Evolutionary conservation across 1,140 invertebrate species (phyloP).

Genomic region (Drosophila aff.): DNA sequence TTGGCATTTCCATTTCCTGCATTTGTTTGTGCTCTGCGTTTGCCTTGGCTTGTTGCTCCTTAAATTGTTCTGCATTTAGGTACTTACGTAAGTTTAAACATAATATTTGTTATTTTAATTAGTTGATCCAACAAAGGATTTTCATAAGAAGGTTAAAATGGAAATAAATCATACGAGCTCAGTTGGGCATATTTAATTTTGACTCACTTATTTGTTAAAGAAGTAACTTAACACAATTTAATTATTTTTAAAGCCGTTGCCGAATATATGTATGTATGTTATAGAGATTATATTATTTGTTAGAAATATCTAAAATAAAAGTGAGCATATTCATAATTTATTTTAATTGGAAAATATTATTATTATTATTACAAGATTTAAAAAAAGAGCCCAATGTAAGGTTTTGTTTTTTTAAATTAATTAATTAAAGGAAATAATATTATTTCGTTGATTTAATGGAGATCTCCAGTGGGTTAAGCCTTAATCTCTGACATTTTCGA

Average conservation of each 20-base stretch:
- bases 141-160: not conserved
- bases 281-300: no score
- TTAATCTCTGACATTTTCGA: slow-evolving; percentile 17
- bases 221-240: not conserved
- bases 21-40: slow-evolving; percentile 16
- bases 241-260: no score
- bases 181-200: not conserved
- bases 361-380: no score
- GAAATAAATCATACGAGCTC: not conserved
- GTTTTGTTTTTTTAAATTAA: no score
- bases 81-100: not conserved
- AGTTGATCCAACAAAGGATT: not conserved
- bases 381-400: not conserved
- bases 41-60: not conserved
- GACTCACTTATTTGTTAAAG: no score
- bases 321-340: no score
- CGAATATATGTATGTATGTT: no score
- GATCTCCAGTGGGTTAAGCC: slow-evolving; percentile 5
- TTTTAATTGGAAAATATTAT: no score
- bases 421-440: no score
- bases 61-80: not conserved
- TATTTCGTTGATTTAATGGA: no score
- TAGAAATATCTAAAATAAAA: no score
- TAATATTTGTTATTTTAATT: slow-evolving; percentile 14
- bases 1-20: slow-evolving; percentile 23